Conservation (phyloP, 1,140 invertebrate species). For the Saxidomus purpurata region DNA sequence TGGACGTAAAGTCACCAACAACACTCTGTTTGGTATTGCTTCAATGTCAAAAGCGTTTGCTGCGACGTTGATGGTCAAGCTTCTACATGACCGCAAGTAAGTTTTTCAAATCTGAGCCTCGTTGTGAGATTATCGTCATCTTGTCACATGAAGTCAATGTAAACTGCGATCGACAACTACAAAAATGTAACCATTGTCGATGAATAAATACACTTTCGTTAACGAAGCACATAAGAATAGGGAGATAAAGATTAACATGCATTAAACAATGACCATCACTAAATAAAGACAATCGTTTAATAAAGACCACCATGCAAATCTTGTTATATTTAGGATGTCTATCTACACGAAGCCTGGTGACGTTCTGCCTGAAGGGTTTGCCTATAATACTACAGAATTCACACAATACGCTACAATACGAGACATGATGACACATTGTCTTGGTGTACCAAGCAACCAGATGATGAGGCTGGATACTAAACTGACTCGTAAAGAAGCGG, state of each 20-base stretch:
- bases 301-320: neutral
- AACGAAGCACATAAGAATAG: too few species aligned
- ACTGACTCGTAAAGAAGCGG: constrained; percentile 70
- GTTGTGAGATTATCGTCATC: neutral
- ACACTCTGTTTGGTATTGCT: constrained; percentile 72
- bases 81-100: constrained; percentile 62
- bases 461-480: constrained; percentile 69
- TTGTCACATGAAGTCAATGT: neutral
- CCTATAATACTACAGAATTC: constrained; percentile 64
- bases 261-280: neutral
- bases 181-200: neutral
- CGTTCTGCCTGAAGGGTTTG: constrained; percentile 68
- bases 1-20: constrained; percentile 59
- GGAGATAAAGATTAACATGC: too few species aligned
- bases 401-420: constrained; percentile 74
- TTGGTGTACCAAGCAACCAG: constrained; percentile 73
- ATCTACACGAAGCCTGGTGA: constrained; percentile 70
- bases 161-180: too few species aligned
- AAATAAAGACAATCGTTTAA: neutral
- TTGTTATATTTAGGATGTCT: constrained; percentile 56
- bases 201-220: neutral
- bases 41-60: constrained; percentile 76
- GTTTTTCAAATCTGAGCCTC: too few species aligned
- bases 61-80: constrained; percentile 72
- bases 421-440: constrained; percentile 73